Evolutionary conservation across 2,113 vertebrate species (phyloP).

Genomic region (Acanthisitta chloris): DNA sequence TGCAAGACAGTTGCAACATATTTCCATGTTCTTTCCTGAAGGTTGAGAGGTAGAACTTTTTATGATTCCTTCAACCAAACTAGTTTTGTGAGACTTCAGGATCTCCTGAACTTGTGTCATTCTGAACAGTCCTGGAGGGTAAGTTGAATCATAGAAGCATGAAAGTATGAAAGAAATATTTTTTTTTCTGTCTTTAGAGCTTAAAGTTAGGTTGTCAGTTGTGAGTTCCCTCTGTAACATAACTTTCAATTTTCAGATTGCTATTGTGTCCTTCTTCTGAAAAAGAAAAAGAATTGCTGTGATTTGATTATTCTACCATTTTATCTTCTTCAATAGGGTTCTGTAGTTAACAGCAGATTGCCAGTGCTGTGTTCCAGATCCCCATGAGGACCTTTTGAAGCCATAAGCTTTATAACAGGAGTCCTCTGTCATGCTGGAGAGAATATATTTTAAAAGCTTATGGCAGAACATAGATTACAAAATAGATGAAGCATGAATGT

Average conservation of each 20-base stretch:
- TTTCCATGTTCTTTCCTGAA: not conserved
- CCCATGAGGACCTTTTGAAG: not conserved
- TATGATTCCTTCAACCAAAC: not conserved
- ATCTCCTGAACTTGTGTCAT: fast-evolving
- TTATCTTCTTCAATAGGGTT: not conserved
- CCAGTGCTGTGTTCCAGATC: not conserved
- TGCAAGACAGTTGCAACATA: not conserved
- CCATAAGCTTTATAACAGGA: not conserved
- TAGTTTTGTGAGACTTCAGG: not conserved
- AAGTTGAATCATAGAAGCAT: not conserved
- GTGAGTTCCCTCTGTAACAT: not conserved
- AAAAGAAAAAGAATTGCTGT: not conserved
- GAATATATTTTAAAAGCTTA: not conserved
- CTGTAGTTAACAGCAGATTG: not conserved
- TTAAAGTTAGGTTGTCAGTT: not conserved
- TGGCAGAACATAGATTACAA: not conserved
- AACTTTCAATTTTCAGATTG: not conserved
- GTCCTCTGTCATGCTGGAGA: not conserved
- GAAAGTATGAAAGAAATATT: not conserved
- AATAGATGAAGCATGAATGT: not conserved
- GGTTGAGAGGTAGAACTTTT: not conserved
- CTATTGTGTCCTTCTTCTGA: not conserved
- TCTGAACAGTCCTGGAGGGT: not conserved
- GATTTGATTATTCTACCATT: not conserved
- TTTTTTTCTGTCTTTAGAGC: not conserved